These are phyloP conservation scores for Syrrhaptes paradoxus DNA, from an alignment of 2,113 vertebrate species.

Conservation along the genomic window DNA sequence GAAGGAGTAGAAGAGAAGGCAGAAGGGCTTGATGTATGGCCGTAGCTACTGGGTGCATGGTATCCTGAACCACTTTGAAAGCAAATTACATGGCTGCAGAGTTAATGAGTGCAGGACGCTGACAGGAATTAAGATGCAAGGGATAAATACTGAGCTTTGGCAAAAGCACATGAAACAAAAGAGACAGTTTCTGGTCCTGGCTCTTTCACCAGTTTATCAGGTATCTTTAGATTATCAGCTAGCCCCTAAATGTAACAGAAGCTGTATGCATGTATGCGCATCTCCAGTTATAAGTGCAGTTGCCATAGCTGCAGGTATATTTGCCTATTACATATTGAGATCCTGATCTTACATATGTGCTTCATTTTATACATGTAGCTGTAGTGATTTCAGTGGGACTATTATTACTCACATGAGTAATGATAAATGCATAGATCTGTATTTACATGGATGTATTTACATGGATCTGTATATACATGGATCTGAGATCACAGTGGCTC, in stretches of 20 bases:
- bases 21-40: background rate
- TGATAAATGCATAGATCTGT: constrained; percentile 33
- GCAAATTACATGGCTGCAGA: background rate
- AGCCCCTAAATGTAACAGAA: background rate
- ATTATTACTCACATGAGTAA: constrained; percentile 48
- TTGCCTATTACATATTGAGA: constrained; percentile 48
- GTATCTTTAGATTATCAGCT: background rate
- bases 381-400: constrained; percentile 42
- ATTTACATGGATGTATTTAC: constrained; percentile 58
- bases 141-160: background rate
- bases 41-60: background rate
- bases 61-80: background rate
- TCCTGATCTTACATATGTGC: background rate
- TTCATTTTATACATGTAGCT: background rate
- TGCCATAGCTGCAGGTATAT: constrained; percentile 45
- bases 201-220: background rate
- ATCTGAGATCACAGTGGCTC: background rate
- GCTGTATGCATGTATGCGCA: background rate
- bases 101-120: background rate
- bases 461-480: constrained; percentile 40
- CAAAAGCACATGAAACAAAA: background rate
- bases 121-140: background rate
- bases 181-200: background rate
- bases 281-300: background rate
- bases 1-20: background rate